A percentile compares a stretch with the other conserved stretches of the same genome.
Evolutionary conservation across 2,888 invertebrate genomes (phyloP).

Genomic region (Drosophila phalerata): DNA sequence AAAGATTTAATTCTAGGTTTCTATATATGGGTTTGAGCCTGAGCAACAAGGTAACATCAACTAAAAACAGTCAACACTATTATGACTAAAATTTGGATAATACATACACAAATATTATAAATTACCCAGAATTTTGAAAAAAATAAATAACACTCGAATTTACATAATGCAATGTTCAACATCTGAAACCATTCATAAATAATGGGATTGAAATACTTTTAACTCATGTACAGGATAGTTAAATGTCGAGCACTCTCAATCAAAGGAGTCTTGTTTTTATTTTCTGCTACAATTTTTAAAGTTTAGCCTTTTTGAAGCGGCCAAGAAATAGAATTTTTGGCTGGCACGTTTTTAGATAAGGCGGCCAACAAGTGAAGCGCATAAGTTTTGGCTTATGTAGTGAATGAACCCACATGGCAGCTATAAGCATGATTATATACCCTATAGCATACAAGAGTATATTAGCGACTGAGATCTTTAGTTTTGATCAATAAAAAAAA

Average conservation of each 20-base stretch:
- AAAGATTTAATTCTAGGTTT: too few species aligned
- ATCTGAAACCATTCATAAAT: too few species aligned
- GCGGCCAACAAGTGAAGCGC: conserved; percentile 55
- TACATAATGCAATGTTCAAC: too few species aligned
- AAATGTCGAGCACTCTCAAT: background rate
- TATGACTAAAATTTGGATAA: too few species aligned
- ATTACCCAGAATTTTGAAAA: too few species aligned
- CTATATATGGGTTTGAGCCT: too few species aligned
- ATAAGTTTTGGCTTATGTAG: conserved; percentile 46
- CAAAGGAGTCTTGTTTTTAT: conserved; percentile 2
- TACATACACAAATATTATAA: too few species aligned
- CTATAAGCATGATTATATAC: conserved; percentile 31
- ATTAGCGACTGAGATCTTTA: background rate
- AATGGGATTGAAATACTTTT: too few species aligned
- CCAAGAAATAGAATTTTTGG: conserved; percentile 55
- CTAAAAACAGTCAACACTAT: too few species aligned
- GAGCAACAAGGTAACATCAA: too few species aligned
- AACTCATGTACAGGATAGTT: background rate
- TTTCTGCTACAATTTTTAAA: conserved; percentile 29
- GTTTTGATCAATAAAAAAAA: background rate
- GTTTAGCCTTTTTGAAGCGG: conserved; percentile 47
- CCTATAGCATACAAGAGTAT: background rate
- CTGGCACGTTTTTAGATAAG: conserved; percentile 68
- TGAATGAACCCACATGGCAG: conserved; percentile 65
- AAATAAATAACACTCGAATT: too few species aligned